Evolutionary conservation across 2,888 invertebrate species (phyloP), one percentile per base, ranked within the genome.

Genomic region (Metacarcinus magister): DNA sequence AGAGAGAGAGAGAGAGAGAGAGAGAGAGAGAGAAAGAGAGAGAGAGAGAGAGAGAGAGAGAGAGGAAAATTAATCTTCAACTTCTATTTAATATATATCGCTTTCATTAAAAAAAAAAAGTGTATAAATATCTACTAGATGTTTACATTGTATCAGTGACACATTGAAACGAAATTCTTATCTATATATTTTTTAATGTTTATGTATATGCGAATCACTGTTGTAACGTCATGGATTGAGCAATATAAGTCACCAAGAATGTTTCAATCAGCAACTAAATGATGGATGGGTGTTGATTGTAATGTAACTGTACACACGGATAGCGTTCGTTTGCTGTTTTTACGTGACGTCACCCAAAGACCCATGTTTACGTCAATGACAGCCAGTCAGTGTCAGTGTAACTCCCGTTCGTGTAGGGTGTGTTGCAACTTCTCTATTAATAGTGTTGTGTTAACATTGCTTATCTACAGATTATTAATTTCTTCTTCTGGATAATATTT

Each of bases 361-460:
- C 39, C 54, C 0, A 19, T 13, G 39, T 39, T 39, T 39, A n/a
- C 10, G 75, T 82, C 28, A 39, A 39, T 87, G 32, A 87, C 87
- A 39, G 32, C 39, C 32, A 39, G 87, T 10, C 87, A 87, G 87
- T 87, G 87, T 87, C 87, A 87, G 87, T 87, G 16, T 23, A 32
- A 87, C 32, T n/a, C n/a, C 87, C 87, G 39, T 87, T 87, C 8
- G 32, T 3, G 3, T 32, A 87, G 87, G 87, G 87, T 87, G 87
- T 87, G 87, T 87, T 8, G 87, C 87, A 39, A 19, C 39, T 39
- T 87, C 87, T 87, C 87, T 39, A 32, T 2, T 39, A 0, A 39
- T 16, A 87, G 87, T 87, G 87, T 87, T 87, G 87, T 87, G 87
- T 87, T 87, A 87, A 87, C 87, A 10, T 87, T 16, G 39, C 39